Evolutionary conservation across 2,797 vertebrate species (phyloP).

Genomic region (Perodicticus potto): DNA sequence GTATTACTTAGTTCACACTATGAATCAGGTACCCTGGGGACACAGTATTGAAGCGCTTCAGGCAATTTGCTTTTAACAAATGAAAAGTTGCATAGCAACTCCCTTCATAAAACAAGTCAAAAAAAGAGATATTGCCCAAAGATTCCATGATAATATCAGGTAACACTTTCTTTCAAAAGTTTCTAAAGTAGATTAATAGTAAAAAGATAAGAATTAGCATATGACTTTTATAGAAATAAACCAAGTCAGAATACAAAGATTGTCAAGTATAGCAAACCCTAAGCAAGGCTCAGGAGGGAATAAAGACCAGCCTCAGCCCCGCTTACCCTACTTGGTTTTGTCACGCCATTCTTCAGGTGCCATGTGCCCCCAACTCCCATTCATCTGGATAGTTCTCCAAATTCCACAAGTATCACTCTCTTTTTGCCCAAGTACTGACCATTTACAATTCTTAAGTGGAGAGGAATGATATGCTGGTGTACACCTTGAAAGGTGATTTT

Average conservation of each 20-base stretch:
- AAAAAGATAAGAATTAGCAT: conserved; percentile 61
- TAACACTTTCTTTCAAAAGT: conserved; percentile 1
- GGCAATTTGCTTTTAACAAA: neutral
- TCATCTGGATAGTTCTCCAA: neutral
- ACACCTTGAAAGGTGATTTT: neutral
- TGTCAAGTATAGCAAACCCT: neutral
- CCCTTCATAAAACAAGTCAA: conserved; percentile 5
- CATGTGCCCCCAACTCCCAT: neutral
- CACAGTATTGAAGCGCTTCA: neutral
- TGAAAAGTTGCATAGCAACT: neutral
- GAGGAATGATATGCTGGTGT: neutral
- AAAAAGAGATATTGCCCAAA: conserved; percentile 13
- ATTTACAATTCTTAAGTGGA: neutral
- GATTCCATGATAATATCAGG: neutral
- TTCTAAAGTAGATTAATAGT: conserved; percentile 35
- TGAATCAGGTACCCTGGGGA: neutral
- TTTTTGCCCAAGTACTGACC: neutral
- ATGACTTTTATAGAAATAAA: conserved; percentile 14
- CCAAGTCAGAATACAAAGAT: neutral
- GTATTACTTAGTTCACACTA: neutral
- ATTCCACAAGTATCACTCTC: neutral
- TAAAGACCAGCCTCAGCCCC: neutral
- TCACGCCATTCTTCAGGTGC: neutral
- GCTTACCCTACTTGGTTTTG: neutral
- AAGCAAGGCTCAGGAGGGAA: conserved; percentile 3